These are phyloP conservation scores for Cybosia mesomella DNA, from an alignment of 2,888 invertebrate species.

Conservation along the genomic window DNA sequence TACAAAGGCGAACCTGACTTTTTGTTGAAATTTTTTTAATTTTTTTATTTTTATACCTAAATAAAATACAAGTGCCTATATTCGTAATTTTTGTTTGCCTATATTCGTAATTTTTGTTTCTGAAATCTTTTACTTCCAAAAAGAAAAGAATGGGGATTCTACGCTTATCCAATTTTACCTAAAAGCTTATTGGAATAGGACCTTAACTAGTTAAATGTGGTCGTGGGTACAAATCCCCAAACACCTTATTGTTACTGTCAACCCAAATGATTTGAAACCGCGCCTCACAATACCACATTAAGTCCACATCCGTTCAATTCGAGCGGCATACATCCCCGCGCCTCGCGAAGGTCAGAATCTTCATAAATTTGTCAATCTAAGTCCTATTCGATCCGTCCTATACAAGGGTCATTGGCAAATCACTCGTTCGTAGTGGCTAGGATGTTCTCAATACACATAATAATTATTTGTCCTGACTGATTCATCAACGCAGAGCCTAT, in stretches of 20 bases:
- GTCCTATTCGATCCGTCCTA: neutral
- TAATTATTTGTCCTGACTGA: neutral
- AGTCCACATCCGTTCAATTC: constrained; percentile 6
- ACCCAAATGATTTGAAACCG: neutral
- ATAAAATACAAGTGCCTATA: no score
- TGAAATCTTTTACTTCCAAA: no score
- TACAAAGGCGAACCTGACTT: no score
- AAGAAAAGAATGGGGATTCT: no score
- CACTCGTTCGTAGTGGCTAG: neutral
- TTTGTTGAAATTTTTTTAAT: no score
- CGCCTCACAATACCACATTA: neutral
- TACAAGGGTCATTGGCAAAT: neutral
- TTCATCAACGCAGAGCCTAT: no score
- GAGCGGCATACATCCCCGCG: neutral
- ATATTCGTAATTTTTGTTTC: no score
- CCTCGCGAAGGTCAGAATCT: constrained; percentile 3
- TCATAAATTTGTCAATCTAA: constrained; percentile 3
- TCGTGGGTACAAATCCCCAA: neutral
- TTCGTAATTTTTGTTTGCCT: no score
- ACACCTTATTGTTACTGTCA: neutral
- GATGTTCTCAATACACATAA: neutral
- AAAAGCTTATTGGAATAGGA: no score
- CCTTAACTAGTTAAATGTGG: neutral
- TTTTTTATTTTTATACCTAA: no score
- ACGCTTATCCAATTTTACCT: no score